Conservation (phyloP, 2,113 vertebrate species). For the Pitta sordida region DNA sequence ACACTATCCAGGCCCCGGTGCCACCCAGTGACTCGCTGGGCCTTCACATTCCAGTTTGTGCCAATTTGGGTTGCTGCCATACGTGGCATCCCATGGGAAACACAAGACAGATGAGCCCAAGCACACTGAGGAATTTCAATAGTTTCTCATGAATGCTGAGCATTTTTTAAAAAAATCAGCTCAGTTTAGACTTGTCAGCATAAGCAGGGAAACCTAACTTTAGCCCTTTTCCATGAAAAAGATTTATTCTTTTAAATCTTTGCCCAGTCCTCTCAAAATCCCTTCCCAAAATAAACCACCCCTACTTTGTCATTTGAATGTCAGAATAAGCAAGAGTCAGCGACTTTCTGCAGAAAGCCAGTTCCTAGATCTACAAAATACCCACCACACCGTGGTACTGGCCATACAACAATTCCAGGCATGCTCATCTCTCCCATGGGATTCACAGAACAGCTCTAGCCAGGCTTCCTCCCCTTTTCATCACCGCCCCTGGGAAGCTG, state of each 20-base stretch:
- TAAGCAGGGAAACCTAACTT: neutral
- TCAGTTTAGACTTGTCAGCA: slow-evolving; percentile 1
- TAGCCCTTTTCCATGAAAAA: neutral
- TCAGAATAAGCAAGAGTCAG: slow-evolving; percentile 10
- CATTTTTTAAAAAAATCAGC: neutral
- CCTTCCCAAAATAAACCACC: slow-evolving; percentile 25
- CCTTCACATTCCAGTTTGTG: accelerated
- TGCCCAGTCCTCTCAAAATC: neutral
- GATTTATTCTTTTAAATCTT: slow-evolving; percentile 15
- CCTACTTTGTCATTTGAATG: neutral
- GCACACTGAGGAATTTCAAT: neutral
- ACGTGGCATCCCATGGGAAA: neutral
- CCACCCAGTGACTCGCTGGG: neutral
- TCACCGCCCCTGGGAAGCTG: neutral
- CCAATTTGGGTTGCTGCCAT: neutral
- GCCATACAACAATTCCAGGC: neutral
- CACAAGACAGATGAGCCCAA: neutral
- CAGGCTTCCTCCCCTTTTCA: neutral
- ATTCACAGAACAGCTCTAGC: neutral
- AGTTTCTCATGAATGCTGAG: slow-evolving; percentile 10
- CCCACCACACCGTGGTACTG: neutral
- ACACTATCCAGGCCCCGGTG: neutral
- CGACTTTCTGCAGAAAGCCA: neutral
- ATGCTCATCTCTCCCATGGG: neutral
- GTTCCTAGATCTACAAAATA: slow-evolving; percentile 1